Base-by-base conservation (phyloP, 2,113 vertebrate genomes). In the Calyptommatus sinebrachiatus region DNA sequence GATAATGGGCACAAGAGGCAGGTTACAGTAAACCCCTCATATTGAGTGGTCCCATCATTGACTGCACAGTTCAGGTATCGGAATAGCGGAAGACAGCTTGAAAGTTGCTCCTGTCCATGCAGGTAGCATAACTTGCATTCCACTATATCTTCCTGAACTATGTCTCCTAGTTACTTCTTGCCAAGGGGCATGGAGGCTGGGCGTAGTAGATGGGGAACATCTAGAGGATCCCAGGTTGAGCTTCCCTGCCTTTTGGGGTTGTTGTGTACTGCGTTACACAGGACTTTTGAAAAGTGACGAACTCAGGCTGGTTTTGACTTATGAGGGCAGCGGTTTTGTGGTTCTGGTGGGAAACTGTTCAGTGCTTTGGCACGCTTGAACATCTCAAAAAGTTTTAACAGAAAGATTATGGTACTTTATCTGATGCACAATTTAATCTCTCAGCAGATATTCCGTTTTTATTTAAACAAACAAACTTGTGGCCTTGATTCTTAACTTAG, bases 31-130 rank as follows among this genome's bases (percentile, higher is more conserved):
- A 86, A 77, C 86, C 92, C 84, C 89, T 90, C 88, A 89, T 91
- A 92, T 89, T 91, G 91, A 93, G 88, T 81, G 90, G 90, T 87
- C 90, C 66, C 88, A 78, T 89, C 83, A 81, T 88, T 35, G 91
- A 82, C 78, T 90, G 87, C 90, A 87, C 87, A 85, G 86, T 88
- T 88, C 84, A 86, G 83, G 89, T 87, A 75, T 84, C 78, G 6
- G 83, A 80, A 87, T 88, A 69, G 83, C 76, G 70, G 83, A 86
- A 80, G 87, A 82, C 26, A 69, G 79, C 71, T 83, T 57, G 70
- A 86, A 84, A 84, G 79, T 50, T 80, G 87, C 77, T 72, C 88
- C 81, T 71, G 83, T 74, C 82, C 73, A 82, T 86, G 26, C 20
- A 46, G 73, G 71, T 57, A 16, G 53, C 53, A 18, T 12, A 57